Evolutionary conservation across 2,797 vertebrate genomes (phyloP).

Genomic region (Calcarius lapponicus): DNA sequence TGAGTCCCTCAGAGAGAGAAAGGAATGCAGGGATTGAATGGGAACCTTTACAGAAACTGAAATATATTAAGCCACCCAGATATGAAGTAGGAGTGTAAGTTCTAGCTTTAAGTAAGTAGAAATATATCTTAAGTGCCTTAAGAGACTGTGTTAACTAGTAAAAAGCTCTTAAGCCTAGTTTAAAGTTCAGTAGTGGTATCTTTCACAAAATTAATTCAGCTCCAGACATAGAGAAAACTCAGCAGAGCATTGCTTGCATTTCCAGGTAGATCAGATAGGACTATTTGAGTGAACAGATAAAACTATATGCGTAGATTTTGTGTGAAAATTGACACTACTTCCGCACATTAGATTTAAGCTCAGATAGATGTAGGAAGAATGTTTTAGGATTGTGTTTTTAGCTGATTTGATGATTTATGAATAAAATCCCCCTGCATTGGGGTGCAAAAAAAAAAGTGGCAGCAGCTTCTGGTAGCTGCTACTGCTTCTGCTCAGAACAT

Average conservation of each 20-base stretch:
- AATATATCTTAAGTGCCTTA: background rate
- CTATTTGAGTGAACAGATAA: background rate
- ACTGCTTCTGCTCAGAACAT: background rate
- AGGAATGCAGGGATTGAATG: background rate
- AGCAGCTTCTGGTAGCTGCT: background rate
- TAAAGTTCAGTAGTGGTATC: background rate
- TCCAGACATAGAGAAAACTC: background rate
- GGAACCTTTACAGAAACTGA: background rate
- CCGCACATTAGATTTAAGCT: background rate
- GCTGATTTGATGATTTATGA: background rate
- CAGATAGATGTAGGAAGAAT: background rate
- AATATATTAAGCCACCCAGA: background rate
- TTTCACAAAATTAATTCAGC: background rate
- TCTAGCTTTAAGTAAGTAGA: background rate
- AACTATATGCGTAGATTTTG: background rate
- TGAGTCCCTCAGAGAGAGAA: background rate
- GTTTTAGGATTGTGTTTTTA: background rate
- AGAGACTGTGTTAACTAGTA: background rate
- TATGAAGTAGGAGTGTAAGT: background rate
- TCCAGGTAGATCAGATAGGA: background rate
- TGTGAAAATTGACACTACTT: background rate
- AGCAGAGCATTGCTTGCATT: background rate
- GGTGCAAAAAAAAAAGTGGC: background rate
- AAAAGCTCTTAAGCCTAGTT: background rate
- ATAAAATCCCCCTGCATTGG: background rate